phyloP scores from a whole-genome alignment of 2,797 vertebrate species.

The Neomorphus geoffroyi region DNA sequence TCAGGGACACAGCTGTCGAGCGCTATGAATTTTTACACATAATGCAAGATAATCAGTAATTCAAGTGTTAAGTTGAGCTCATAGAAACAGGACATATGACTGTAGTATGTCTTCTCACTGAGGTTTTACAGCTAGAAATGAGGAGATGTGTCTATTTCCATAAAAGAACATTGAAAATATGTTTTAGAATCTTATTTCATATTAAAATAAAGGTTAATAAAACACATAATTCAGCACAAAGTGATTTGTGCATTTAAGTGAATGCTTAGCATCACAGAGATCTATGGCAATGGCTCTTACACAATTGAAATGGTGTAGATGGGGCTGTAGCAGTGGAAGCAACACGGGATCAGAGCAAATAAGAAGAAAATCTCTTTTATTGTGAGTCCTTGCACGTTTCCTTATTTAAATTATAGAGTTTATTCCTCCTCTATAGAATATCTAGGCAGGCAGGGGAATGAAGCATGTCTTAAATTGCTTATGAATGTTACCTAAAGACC shows the following conservation, averaged over 20 bases:
- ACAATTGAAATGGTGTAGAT: neutral
- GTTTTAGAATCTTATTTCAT: neutral
- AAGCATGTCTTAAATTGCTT: neutral
- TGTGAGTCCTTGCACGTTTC: neutral
- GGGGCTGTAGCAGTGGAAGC: neutral
- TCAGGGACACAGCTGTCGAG: neutral
- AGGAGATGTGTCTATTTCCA: neutral
- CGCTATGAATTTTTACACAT: neutral
- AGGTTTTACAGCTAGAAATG: neutral
- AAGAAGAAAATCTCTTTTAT: neutral
- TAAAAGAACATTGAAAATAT: neutral
- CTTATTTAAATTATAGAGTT: neutral
- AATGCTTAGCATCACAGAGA: neutral
- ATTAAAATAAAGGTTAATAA: constrained; percentile 7
- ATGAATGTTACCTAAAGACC: neutral
- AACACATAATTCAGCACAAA: constrained; percentile 17
- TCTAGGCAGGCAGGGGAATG: neutral
- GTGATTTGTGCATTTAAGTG: neutral
- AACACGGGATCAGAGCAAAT: neutral
- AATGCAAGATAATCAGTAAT: neutral
- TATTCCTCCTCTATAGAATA: neutral
- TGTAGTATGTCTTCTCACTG: neutral
- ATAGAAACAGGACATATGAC: neutral
- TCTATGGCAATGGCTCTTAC: neutral
- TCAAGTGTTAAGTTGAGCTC: neutral